A percentile compares a stretch with the other conserved stretches of the same genome.
Conservation (phyloP, 2,888 invertebrate species). For the Eupithecia abbreviata region DNA sequence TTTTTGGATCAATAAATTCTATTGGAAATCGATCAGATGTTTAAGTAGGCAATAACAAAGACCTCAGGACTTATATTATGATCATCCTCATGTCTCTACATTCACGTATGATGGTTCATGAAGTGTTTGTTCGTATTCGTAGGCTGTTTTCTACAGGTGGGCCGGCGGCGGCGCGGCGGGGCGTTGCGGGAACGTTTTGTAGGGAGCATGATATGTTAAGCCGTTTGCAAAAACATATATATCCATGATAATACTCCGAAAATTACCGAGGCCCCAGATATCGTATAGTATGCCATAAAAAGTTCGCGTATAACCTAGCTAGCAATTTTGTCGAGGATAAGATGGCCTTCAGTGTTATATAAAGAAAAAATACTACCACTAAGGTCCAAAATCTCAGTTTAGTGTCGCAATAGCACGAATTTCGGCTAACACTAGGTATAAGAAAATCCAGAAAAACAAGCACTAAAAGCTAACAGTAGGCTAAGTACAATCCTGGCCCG, state of each 20-base stretch:
- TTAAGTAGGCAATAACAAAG: neutral
- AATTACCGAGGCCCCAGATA: neutral
- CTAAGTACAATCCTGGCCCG: conserved; percentile 24
- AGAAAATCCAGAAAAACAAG: conserved; percentile 14
- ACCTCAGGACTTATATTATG: neutral
- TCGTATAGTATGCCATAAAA: neutral
- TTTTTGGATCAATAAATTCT: neutral
- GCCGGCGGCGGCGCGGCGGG: too few species aligned
- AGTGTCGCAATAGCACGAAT: neutral
- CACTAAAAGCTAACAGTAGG: conserved; percentile 15
- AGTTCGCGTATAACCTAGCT: neutral
- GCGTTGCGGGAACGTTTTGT: too few species aligned
- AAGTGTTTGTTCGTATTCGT: neutral
- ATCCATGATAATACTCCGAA: neutral
- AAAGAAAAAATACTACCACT: neutral
- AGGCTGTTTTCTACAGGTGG: too few species aligned
- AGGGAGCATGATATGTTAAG: too few species aligned
- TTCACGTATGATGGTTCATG: neutral
- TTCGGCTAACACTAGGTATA: neutral
- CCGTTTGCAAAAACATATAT: neutral
- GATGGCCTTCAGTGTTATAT: neutral
- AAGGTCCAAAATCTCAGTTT: neutral
- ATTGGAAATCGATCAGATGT: neutral
- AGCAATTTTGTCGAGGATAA: neutral
- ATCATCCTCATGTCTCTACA: neutral